phyloP scores from a whole-genome alignment of 2,797 vertebrate genomes.

The Adrianichthys oophorus region DNA sequence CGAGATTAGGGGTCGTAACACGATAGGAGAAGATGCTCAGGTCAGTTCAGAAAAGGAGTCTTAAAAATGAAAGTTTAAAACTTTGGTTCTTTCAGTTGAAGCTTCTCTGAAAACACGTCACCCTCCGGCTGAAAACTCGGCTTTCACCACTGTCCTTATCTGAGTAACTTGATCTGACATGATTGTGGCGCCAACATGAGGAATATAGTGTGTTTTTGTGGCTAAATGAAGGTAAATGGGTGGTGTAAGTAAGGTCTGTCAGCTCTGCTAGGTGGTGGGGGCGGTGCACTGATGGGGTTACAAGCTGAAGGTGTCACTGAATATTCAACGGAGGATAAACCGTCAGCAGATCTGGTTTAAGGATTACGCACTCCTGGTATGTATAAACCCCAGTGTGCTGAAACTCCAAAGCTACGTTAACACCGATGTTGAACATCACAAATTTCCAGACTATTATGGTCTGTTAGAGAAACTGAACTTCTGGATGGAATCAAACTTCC shows the following conservation, averaged over 20 bases:
- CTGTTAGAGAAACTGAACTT: too few species aligned
- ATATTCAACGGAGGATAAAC: constrained; percentile 28
- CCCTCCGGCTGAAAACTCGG: too few species aligned
- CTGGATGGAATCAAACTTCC: too few species aligned
- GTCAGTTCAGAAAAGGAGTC: constrained; percentile 1
- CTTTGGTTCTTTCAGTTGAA: not conserved
- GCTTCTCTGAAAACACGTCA: not conserved
- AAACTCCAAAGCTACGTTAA: constrained; percentile 35
- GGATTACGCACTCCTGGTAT: constrained; percentile 49
- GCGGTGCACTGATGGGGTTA: constrained; percentile 40
- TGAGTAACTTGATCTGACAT: too few species aligned
- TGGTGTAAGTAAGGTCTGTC: too few species aligned
- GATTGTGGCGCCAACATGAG: too few species aligned
- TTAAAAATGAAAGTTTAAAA: not conserved
- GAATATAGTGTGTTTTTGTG: too few species aligned
- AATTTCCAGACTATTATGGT: too few species aligned
- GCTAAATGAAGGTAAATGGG: too few species aligned
- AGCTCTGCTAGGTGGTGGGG: not conserved
- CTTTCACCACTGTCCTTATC: too few species aligned
- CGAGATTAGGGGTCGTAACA: constrained; percentile 14
- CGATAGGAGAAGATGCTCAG: not conserved
- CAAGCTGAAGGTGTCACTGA: constrained; percentile 52
- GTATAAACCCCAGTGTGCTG: constrained; percentile 21
- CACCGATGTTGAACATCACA: too few species aligned
- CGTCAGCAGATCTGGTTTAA: constrained; percentile 31